phyloP scores from a whole-genome alignment of 37 sponge, comb jelly and placozoan species.

The Agelas oroides region DNA sequence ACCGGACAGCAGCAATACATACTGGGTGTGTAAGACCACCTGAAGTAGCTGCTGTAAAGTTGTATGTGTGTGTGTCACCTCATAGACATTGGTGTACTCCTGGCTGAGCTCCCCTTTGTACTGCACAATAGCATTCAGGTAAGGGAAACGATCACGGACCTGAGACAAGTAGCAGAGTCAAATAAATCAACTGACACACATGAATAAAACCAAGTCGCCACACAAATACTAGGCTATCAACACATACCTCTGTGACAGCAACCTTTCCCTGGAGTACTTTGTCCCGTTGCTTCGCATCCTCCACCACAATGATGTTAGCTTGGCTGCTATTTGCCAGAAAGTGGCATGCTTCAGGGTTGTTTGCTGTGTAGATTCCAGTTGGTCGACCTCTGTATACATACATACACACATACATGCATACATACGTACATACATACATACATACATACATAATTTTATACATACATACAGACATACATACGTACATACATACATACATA shows the following conservation, averaged over 20 bases:
- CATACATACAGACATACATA: too few relatives aligned
- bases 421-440: too few relatives aligned
- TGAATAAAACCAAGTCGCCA: background rate
- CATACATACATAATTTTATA: too few relatives aligned
- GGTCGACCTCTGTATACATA: conserved; percentile 64
- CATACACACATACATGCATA: too few relatives aligned
- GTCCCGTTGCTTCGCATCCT: conserved; percentile 76
- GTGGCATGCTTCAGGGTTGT: conserved; percentile 81
- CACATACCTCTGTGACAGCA: too few relatives aligned
- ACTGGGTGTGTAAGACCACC: too few relatives aligned
- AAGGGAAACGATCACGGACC: conserved; percentile 84
- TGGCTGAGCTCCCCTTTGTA: conserved; percentile 86
- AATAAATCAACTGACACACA: background rate
- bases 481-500: too few relatives aligned
- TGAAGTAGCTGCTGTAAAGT: too few relatives aligned
- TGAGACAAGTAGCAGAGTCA: conserved; percentile 4
- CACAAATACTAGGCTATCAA: background rate
- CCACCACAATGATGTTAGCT: conserved; percentile 77
- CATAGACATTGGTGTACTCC: conserved; percentile 69
- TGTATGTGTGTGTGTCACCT: too few relatives aligned
- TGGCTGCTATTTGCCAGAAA: conserved; percentile 72
- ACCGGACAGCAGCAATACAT: background rate
- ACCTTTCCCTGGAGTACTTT: conserved; percentile 85
- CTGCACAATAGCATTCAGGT: conserved; percentile 92
- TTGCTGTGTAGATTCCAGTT: conserved; percentile 86